Percentiles rank a stretch among this genome's conserved stretches.
Evolutionary conservation across 1,140 invertebrate species (phyloP).

Genomic region (Ctenoplectra terminalis): DNA sequence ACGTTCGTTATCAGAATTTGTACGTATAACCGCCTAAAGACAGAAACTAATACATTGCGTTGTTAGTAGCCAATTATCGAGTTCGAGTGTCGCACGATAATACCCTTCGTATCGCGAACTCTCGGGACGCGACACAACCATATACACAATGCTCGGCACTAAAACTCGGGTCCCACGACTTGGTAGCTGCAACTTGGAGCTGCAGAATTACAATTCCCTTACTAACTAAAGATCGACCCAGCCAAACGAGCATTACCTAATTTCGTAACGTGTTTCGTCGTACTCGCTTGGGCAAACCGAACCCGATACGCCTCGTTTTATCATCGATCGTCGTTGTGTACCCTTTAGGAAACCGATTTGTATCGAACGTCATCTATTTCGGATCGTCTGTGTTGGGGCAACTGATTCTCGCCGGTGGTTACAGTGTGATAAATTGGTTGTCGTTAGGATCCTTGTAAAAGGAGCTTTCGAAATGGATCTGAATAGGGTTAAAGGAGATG

Average conservation of each 20-base stretch:
- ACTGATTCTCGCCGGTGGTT: too few relatives aligned
- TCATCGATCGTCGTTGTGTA: not conserved
- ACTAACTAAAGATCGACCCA: conserved; percentile 1
- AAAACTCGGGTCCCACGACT: conserved; percentile 9
- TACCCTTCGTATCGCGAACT: conserved; percentile 34
- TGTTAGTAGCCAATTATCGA: conserved; percentile 55
- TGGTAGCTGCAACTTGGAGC: not conserved
- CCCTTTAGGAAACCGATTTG: too few relatives aligned
- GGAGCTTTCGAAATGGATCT: too few relatives aligned
- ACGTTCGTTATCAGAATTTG: conserved; percentile 53
- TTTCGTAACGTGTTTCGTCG: not conserved
- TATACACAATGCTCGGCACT: not conserved
- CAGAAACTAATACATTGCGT: conserved; percentile 52
- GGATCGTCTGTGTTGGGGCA: too few relatives aligned
- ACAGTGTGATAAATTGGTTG: too few relatives aligned
- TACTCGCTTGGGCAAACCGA: not conserved
- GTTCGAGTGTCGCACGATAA: conserved; percentile 52
- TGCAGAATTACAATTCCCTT: conserved; percentile 32
- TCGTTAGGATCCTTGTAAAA: too few relatives aligned
- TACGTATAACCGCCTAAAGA: conserved; percentile 42
- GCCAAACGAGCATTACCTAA: not conserved
- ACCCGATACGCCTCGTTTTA: not conserved
- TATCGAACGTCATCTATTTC: too few relatives aligned
- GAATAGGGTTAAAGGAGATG: too few relatives aligned
- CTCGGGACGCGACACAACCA: not conserved